Base-by-base conservation (phyloP, 2,113 vertebrate species). In the Thryonomys swinderianus region DNA sequence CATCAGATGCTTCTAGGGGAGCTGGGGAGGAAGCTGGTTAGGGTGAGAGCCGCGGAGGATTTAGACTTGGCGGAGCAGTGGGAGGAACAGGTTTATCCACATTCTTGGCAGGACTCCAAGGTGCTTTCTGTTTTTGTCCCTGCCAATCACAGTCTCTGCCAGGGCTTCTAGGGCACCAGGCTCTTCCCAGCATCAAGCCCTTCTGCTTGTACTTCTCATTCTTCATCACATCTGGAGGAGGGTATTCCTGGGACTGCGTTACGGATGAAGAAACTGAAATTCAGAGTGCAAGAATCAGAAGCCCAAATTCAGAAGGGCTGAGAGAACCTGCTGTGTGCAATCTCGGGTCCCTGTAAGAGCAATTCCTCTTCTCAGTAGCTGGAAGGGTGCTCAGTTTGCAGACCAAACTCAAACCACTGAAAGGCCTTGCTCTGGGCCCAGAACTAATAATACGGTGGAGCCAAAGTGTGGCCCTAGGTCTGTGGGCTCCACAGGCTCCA, bases 21-120 rank as follows among this genome's bases (percentile, higher is more conserved):
- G 20, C 42, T 45, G 69, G 64, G 51, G 71, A 91, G 71, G 82
- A 88, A 71, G 67, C 3, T 85, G 25, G 66, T 23, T 30, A 32
- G 61, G 34, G 25, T 18, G 53, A 79, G 67, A 95, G 82, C 27
- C 14, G 57, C 82, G 88, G 84, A 71, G 74, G 42, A 62, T 53
- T 78, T 86, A 79, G 69, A 66, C 80, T 45, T 16, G 37, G 78
- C 40, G 40, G 51, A 73, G 78, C 34, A 16, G 62, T 69, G 34
- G 88, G 55, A 74, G 51, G 80, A 95, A 93, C 96, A 91, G 85
- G 97, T 97, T 95, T 4, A 21, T 37, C 86, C 9, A 37, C 94
- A 94, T 97, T 97, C 95, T 89, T 96, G 94, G 93, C 93, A 86
- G 91, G 83, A 96, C 93, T 96, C 96, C 95, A 93, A 67, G 85